Percentiles rank a stretch among this genome's conserved stretches.
These are phyloP conservation scores for Marmota flaviventris DNA, from an alignment of 2,113 vertebrate species.

Conservation along the genomic window DNA sequence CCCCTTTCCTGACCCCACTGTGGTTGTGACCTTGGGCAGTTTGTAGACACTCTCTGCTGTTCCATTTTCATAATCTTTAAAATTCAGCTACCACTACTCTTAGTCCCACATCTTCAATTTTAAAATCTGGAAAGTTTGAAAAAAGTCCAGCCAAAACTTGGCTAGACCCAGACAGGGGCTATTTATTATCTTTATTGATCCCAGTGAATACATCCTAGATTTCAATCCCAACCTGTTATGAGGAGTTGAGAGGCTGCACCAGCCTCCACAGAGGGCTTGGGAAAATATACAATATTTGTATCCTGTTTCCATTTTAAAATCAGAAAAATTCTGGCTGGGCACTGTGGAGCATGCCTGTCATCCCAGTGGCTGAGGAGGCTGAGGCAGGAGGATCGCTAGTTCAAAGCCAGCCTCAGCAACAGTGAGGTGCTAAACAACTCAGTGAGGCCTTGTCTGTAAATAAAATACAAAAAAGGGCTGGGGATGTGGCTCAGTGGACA, in stretches of 20 bases:
- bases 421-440: too few relatives aligned
- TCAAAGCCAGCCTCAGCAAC: too few relatives aligned
- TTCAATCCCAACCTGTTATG: background rate
- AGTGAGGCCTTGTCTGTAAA: too few relatives aligned
- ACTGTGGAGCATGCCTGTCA: too few relatives aligned
- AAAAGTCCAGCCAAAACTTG: background rate
- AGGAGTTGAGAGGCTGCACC: background rate
- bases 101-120: background rate
- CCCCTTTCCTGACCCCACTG: background rate
- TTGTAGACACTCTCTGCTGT: too few relatives aligned
- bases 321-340: background rate
- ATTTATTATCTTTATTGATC: background rate
- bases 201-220: fast-evolving
- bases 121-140: background rate
- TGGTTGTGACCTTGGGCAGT: fast-evolving
- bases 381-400: too few relatives aligned
- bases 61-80: background rate
- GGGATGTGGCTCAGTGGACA: too few relatives aligned
- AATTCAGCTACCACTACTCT: background rate
- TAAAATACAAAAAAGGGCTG: too few relatives aligned
- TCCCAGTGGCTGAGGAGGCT: too few relatives aligned
- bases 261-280: background rate
- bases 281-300: background rate
- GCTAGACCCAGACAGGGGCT: background rate
- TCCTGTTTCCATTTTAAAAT: background rate